Evolutionary conservation across 2,797 vertebrate species (phyloP).

Genomic region (Falco rusticolus): DNA sequence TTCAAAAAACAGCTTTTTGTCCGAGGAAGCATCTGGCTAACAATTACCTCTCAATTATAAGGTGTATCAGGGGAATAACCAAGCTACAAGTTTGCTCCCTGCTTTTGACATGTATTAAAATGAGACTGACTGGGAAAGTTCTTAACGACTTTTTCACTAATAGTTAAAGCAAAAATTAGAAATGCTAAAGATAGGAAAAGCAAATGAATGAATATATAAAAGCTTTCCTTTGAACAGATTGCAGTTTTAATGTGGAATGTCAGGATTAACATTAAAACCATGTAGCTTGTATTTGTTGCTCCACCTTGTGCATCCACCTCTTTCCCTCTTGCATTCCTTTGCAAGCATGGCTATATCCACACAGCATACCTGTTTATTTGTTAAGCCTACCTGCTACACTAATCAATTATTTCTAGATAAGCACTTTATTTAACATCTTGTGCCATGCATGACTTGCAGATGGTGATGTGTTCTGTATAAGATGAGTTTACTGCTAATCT

Average conservation of each 20-base stretch:
- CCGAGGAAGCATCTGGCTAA: neutral
- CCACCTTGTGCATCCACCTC: neutral
- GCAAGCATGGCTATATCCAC: accelerated
- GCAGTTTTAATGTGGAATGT: neutral
- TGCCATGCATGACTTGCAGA: neutral
- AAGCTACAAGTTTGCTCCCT: conserved; percentile 12
- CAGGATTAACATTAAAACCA: neutral
- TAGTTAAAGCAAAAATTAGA: conserved; percentile 13
- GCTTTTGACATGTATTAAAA: neutral
- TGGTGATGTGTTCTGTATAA: neutral
- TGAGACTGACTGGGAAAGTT: neutral
- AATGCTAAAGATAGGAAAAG: neutral
- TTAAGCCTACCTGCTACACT: neutral
- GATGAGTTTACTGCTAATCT: neutral
- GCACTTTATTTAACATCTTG: neutral
- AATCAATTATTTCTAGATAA: neutral
- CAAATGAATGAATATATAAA: conserved; percentile 8
- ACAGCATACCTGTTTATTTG: neutral
- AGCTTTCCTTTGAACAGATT: conserved; percentile 30
- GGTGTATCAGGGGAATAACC: neutral
- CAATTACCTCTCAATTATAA: conserved; percentile 33
- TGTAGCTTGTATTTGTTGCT: neutral
- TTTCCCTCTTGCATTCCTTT: neutral
- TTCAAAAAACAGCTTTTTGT: conserved; percentile 26
- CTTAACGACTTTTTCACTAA: neutral